Base-by-base conservation (phyloP, 2,888 invertebrate species). In the Netelia virgata region DNA sequence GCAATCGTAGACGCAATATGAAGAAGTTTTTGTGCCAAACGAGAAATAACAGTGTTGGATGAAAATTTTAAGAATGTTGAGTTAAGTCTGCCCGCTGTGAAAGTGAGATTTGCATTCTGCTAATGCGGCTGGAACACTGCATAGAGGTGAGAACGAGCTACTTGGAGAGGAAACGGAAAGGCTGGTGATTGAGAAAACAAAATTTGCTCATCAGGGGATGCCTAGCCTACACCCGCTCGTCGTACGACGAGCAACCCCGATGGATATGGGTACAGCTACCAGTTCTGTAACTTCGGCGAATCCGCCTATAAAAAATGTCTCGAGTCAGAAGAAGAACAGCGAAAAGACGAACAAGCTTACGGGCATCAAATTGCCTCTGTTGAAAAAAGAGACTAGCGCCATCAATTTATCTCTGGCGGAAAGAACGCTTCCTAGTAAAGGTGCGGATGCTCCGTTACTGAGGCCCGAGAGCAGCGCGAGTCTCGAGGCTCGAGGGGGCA, bases 161-260 rank as follows among this genome's bases (percentile, higher is more conserved):
- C n/a, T 36, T 11, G 5, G 59, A 47, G n/a, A 23, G n/a, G 50
- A n/a, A 11, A 53, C 14, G 9, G 53, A 69, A 9, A 28, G 1
- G 63, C 50, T 77, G 79, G 78, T 64, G 57, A 76, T 61, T 36
- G 77, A 63, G 69, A 86, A 89, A 89, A 89, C 88, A 89, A 55
- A 73, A 64, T 23, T 64, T 83, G 85, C 86, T 88, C 69, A 90
- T 89, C 87, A 91, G 92, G 93, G 93, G 93, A 93, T 93, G 93
- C 93, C 93, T 92, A 93, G 93, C 91, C 93, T 93, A 92, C 93
- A 92, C 85, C 93, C 92, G 92, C 93, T 93, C 92, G 93, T 93
- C 93, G 88, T 92, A 88, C 91, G 93, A 92, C 94, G 93, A 91
- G 93, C 93, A 87, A 89, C 90, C 84, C 92, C 91, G 89, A 93